phyloP scores from a whole-genome alignment of 2,888 invertebrate genomes.

The Drosophila monieri region DNA sequence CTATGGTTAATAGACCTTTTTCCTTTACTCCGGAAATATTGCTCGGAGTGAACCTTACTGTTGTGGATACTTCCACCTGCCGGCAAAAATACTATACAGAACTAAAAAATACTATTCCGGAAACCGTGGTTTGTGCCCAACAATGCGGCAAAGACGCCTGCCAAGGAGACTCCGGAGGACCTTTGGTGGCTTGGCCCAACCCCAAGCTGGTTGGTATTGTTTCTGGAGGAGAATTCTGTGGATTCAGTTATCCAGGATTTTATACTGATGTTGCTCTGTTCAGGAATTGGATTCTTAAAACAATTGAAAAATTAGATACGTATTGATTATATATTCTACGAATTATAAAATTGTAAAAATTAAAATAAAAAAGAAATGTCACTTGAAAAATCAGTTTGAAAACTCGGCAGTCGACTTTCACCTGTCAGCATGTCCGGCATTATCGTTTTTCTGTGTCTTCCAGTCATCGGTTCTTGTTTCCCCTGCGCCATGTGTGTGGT shows the following conservation, averaged over 20 bases:
- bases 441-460: slow-evolving; percentile 42
- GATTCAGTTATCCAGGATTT: background rate
- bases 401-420: slow-evolving; percentile 30
- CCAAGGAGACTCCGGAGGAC: background rate
- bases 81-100: background rate
- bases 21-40: background rate
- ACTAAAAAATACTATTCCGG: background rate
- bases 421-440: slow-evolving; percentile 68
- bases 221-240: background rate
- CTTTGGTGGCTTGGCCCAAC: background rate
- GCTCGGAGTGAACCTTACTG: background rate
- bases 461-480: slow-evolving; percentile 40
- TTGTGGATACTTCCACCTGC: background rate
- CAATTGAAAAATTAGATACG: background rate
- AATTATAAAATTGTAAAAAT: too few relatives aligned
- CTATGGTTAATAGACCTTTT: background rate
- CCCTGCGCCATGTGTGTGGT: slow-evolving; percentile 47
- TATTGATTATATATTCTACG: too few relatives aligned
- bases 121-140: background rate
- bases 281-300: too few relatives aligned
- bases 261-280: too few relatives aligned
- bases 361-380: background rate
- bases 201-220: background rate
- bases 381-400: background rate
- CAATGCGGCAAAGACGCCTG: background rate